phyloP scores from a whole-genome alignment of 2,888 invertebrate genomes.

The Melanchra persicariae region DNA sequence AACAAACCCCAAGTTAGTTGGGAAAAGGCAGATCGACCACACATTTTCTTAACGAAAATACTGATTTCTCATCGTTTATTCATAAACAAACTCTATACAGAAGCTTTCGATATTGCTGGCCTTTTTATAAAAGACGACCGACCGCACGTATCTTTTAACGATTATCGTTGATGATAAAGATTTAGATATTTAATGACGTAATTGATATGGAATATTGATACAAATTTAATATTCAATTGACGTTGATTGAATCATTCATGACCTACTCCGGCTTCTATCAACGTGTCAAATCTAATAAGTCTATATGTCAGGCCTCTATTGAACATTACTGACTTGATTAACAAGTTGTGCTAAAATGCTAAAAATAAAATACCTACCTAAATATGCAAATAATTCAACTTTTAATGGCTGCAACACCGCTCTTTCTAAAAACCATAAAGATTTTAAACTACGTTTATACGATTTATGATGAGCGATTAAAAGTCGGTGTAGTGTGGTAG shows the following conservation, averaged over 20 bases:
- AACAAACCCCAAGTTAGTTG: background rate
- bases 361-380: background rate
- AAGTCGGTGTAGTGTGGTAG: constrained; percentile 3
- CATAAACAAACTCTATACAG: background rate
- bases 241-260: constrained; percentile 23
- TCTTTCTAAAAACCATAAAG: background rate
- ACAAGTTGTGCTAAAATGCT: background rate
- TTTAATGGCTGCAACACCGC: too few species aligned
- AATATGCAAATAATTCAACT: too few species aligned
- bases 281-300: constrained; percentile 23
- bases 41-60: constrained; percentile 31
- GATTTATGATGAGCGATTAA: constrained; percentile 17
- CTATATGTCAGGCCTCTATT: background rate
- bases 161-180: constrained; percentile 24
- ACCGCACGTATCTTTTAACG: constrained; percentile 11
- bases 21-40: background rate
- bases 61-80: constrained; percentile 21
- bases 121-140: constrained; percentile 12
- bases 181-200: constrained; percentile 24
- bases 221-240: constrained; percentile 33
- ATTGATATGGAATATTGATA: constrained; percentile 39
- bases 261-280: constrained; percentile 27
- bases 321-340: background rate
- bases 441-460: background rate
- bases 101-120: constrained; percentile 12